These are phyloP conservation scores for Spheniscus mendiculus DNA, from an alignment of 2,113 vertebrate genomes.

Conservation along the genomic window DNA sequence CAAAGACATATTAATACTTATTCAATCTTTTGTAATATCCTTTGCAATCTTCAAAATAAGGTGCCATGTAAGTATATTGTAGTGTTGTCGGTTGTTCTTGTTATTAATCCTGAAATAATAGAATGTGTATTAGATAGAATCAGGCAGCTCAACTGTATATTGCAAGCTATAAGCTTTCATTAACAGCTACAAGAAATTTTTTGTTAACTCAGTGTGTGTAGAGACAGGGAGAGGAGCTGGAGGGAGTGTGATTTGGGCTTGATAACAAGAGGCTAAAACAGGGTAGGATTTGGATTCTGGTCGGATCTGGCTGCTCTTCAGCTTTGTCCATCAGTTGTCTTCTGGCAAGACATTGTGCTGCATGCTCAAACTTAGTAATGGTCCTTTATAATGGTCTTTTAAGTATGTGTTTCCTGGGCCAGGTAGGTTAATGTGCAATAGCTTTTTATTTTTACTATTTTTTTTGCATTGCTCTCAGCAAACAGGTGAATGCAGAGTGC, in stretches of 20 bases:
- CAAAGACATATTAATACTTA: conserved; percentile 59
- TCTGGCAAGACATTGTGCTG: background rate
- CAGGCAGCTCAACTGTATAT: conserved; percentile 58
- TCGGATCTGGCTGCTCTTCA: conserved; percentile 20
- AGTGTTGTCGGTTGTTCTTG: conserved; percentile 40
- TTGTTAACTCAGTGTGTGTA: conserved; percentile 36
- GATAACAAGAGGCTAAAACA: conserved; percentile 23
- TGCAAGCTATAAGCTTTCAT: conserved; percentile 67
- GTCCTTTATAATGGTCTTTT: background rate
- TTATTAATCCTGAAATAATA: conserved; percentile 72
- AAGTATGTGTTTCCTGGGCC: background rate
- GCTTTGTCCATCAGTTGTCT: conserved; percentile 25
- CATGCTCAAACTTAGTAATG: background rate
- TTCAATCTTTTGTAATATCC: conserved; percentile 62
- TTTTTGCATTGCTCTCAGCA: background rate
- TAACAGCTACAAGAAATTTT: conserved; percentile 59
- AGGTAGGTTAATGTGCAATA: background rate
- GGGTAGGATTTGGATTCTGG: conserved; percentile 32
- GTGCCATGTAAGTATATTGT: conserved; percentile 55
- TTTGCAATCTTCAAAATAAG: conserved; percentile 60
- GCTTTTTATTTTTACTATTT: background rate
- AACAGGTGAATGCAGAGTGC: background rate
- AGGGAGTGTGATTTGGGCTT: background rate
- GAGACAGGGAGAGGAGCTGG: background rate
- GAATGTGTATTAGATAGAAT: conserved; percentile 70